phyloP scores from a whole-genome alignment of 1,140 invertebrate genomes.

The Drosophila nebulosa region DNA sequence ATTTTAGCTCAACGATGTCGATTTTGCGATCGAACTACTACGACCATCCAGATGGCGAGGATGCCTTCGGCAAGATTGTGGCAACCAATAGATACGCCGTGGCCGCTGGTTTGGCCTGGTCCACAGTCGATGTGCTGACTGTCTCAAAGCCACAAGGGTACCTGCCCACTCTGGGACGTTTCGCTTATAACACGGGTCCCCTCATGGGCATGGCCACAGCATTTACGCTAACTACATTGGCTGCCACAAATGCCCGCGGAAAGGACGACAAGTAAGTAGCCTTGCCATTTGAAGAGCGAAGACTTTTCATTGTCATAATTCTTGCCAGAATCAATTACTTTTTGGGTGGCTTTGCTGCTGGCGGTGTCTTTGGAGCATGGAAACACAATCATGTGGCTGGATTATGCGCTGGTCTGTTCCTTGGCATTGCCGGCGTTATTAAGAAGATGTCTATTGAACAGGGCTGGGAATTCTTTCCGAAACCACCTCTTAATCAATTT shows the following conservation, averaged over 20 bases:
- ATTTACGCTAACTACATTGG: slow-evolving; percentile 84
- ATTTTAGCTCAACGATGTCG: slow-evolving; percentile 60
- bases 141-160: slow-evolving; percentile 83
- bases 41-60: slow-evolving; percentile 87
- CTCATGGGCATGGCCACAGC: slow-evolving; percentile 84
- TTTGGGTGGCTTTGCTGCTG: slow-evolving; percentile 83
- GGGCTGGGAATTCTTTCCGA: slow-evolving; percentile 82
- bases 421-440: slow-evolving; percentile 81
- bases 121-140: slow-evolving; percentile 83
- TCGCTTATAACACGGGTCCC: slow-evolving; percentile 83
- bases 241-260: slow-evolving; percentile 83
- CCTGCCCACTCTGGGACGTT: slow-evolving; percentile 81
- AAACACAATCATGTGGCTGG: slow-evolving; percentile 66
- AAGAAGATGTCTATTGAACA: slow-evolving; percentile 83
- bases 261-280: slow-evolving; percentile 84
- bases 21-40: slow-evolving; percentile 83
- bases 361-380: slow-evolving; percentile 83
- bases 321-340: slow-evolving; percentile 82
- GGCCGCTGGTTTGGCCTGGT: slow-evolving; percentile 81
- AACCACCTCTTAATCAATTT: slow-evolving; percentile 41
- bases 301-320: not conserved
- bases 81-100: slow-evolving; percentile 83
- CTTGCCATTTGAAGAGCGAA: not conserved
- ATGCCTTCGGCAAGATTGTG: slow-evolving; percentile 85
- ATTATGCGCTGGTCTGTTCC: slow-evolving; percentile 55